A percentile compares a stretch with the other conserved stretches of the same genome.
Evolutionary conservation across 37 sponge, comb jelly and placozoan genomes (phyloP).

Genomic region (Ephydatia muelleri): DNA sequence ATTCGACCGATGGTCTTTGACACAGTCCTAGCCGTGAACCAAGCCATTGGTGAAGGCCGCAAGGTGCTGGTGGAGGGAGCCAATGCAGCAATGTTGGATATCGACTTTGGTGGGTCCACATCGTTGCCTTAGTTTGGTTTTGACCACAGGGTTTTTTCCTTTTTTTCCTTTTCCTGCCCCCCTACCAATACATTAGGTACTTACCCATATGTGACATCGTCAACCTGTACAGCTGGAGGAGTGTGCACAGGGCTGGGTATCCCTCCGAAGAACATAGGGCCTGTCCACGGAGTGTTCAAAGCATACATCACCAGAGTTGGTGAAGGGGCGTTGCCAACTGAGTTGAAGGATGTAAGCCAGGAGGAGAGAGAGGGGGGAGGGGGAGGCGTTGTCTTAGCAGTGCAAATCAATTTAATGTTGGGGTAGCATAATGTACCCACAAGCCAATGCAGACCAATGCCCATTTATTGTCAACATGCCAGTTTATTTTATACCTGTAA

Average conservation of each 20-base stretch:
- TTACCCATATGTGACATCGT: slow-evolving; percentile 97
- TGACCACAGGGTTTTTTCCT: background rate
- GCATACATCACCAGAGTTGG: slow-evolving; percentile 99
- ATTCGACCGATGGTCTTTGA: slow-evolving; percentile 84
- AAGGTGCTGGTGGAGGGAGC: slow-evolving; percentile 95
- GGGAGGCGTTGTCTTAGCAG: background rate
- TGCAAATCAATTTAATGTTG: too few species aligned
- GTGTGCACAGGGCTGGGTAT: slow-evolving; percentile 96
- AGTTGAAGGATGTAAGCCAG: slow-evolving; percentile 70
- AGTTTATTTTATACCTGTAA: too few species aligned
- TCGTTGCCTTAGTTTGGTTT: background rate
- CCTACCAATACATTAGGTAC: slow-evolving; percentile 71
- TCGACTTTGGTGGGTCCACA: slow-evolving; percentile 87
- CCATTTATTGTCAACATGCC: too few species aligned
- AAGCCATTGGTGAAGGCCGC: slow-evolving; percentile 61
- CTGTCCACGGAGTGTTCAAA: slow-evolving; percentile 89
- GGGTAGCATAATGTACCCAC: too few species aligned
- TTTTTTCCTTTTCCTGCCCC: background rate
- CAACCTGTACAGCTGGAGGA: slow-evolving; percentile 90
- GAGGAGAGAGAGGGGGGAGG: background rate
- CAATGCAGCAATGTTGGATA: slow-evolving; percentile 98
- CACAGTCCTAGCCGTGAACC: slow-evolving; percentile 76
- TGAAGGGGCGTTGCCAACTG: slow-evolving; percentile 92
- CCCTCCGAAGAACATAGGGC: slow-evolving; percentile 69
- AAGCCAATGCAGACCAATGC: too few species aligned